Percentiles rank a stretch among this genome's conserved stretches.
phyloP scores from a whole-genome alignment of 2,797 vertebrate species.

The Arnoldichthys spilopterus region DNA sequence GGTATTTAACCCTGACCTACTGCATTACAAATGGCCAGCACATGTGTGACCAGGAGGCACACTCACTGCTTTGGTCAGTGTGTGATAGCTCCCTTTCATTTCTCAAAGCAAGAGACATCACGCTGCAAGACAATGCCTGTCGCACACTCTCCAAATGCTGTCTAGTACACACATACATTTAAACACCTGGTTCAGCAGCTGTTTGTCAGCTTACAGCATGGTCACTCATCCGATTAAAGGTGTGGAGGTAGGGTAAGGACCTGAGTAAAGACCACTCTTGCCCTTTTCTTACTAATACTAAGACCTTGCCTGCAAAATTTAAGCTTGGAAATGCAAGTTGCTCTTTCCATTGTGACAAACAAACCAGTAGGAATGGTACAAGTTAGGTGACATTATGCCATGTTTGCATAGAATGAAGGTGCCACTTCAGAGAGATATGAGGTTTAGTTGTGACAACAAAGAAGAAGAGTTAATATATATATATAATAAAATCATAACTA shows the following conservation, averaged over 20 bases:
- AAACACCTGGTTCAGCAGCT: constrained; percentile 17
- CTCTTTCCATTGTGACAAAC: too few species aligned
- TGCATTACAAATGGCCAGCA: background rate
- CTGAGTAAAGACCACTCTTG: background rate
- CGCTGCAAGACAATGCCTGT: constrained; percentile 8
- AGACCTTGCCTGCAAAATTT: too few species aligned
- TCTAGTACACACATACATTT: background rate
- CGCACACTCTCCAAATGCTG: background rate
- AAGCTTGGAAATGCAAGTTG: too few species aligned
- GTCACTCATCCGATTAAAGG: background rate
- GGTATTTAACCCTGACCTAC: constrained; percentile 7
- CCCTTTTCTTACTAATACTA: too few species aligned
- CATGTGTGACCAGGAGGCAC: background rate
- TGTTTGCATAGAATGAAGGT: too few species aligned
- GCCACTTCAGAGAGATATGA: too few species aligned
- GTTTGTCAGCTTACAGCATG: background rate
- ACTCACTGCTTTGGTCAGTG: constrained; percentile 4
- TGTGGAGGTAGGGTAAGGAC: background rate
- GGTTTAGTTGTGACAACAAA: too few species aligned
- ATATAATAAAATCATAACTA: too few species aligned
- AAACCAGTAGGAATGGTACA: too few species aligned
- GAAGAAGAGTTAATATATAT: too few species aligned
- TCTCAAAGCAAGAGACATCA: background rate
- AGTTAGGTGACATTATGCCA: too few species aligned
- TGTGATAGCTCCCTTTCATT: background rate